phyloP scores from a whole-genome alignment of 2,113 vertebrate species.

The Phyllopteryx taeniolatus region DNA sequence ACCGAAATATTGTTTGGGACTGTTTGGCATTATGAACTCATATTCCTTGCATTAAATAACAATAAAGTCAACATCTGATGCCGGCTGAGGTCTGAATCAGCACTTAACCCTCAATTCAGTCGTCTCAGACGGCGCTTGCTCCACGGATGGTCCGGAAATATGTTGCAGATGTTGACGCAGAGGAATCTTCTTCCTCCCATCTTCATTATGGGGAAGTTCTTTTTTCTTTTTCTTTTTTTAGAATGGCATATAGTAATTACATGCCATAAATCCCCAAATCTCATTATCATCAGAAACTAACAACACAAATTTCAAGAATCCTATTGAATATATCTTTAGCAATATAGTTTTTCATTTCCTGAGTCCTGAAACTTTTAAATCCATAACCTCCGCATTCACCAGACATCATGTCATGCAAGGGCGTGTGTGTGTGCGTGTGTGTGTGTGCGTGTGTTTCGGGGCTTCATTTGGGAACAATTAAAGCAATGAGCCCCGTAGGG shows the following conservation, averaged over 20 bases:
- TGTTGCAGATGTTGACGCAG: too few species aligned
- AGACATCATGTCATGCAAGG: neutral
- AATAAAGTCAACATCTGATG: slow-evolving; percentile 13
- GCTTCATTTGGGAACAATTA: neutral
- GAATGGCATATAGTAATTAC: neutral
- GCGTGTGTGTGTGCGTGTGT: too few species aligned
- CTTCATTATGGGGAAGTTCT: neutral
- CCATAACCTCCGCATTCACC: neutral
- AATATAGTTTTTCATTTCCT: neutral
- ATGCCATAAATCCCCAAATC: neutral
- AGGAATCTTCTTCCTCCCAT: neutral
- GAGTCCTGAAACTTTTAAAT: neutral
- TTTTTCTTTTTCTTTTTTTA: neutral
- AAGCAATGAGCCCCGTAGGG: neutral
- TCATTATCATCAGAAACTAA: neutral
- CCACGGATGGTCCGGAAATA: neutral
- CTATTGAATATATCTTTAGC: slow-evolving; percentile 1
- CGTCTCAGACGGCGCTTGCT: neutral
- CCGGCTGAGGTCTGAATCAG: neutral
- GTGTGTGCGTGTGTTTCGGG: neutral
- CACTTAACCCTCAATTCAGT: neutral
- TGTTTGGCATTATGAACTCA: slow-evolving; percentile 1
- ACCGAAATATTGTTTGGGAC: neutral
- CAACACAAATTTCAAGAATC: neutral
- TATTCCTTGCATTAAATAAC: slow-evolving; percentile 21